Evolutionary conservation across 2,888 invertebrate genomes (phyloP).

Genomic region (Leucozona laternaria): DNA sequence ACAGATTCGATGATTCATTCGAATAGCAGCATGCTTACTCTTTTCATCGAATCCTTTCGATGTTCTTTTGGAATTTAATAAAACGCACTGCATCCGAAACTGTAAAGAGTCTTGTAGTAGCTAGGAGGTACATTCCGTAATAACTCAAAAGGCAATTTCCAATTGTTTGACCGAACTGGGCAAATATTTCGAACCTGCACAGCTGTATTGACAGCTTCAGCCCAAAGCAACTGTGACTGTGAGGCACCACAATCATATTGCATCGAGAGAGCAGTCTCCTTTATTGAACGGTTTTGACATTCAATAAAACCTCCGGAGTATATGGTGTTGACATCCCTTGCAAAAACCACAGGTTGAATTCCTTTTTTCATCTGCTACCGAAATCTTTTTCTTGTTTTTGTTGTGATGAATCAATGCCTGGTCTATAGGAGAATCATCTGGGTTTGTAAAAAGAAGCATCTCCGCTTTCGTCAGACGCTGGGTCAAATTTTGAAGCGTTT

Average conservation of each 20-base stretch:
- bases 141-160: slow-evolving; percentile 40
- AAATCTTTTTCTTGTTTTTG: slow-evolving; percentile 24
- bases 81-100: slow-evolving; percentile 20
- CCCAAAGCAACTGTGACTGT: slow-evolving; percentile 28
- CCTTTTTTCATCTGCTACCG: no score
- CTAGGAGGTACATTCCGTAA: slow-evolving; percentile 29
- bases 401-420: slow-evolving; percentile 27
- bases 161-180: not conserved
- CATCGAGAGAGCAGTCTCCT: slow-evolving; percentile 34
- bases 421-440: not conserved
- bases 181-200: slow-evolving; percentile 17
- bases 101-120: slow-evolving; percentile 34
- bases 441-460: slow-evolving; percentile 15
- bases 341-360: no score
- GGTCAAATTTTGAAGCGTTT: slow-evolving; percentile 33
- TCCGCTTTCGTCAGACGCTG: slow-evolving; percentile 24
- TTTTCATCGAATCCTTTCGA: slow-evolving; percentile 33
- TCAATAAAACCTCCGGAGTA: no score
- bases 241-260: slow-evolving; percentile 21
- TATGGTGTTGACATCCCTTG: no score
- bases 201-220: slow-evolving; percentile 29
- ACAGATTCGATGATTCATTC: not conserved
- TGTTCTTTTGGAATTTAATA: slow-evolving; percentile 11
- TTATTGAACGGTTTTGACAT: slow-evolving; percentile 45
- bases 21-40: slow-evolving; percentile 16